A percentile compares a stretch with the other conserved stretches of the same genome.
Conservation (phyloP, 1,140 invertebrate species). For the Micrasema minimum region DNA sequence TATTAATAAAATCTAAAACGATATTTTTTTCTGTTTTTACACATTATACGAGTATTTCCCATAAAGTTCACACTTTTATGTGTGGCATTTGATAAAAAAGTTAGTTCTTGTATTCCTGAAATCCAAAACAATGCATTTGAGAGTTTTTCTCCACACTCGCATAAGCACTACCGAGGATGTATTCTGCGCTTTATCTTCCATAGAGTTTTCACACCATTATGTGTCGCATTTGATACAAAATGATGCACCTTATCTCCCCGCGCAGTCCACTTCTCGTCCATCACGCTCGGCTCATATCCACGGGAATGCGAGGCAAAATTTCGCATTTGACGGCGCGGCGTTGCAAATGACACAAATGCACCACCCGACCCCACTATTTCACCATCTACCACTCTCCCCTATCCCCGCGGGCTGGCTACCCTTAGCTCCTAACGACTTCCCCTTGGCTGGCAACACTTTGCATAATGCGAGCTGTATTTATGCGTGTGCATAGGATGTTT, state of each 20-base stretch:
- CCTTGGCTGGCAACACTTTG: slow-evolving; percentile 50
- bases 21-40: no score
- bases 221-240: no score
- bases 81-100: no score
- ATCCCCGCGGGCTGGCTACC: slow-evolving; percentile 25
- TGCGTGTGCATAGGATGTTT: slow-evolving; percentile 37
- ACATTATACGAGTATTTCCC: no score
- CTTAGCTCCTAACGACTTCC: slow-evolving; percentile 53
- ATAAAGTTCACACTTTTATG: no score
- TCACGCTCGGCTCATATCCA: slow-evolving; percentile 17
- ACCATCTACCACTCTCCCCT: neutral
- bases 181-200: no score
- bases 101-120: no score
- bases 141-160: no score
- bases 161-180: no score
- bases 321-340: slow-evolving; percentile 30
- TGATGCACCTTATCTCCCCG: slow-evolving; percentile 3
- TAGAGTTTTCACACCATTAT: no score
- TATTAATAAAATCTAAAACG: no score
- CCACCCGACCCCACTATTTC: neutral
- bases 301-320: slow-evolving; percentile 30
- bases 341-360: slow-evolving; percentile 40
- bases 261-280: neutral
- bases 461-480: slow-evolving; percentile 34
- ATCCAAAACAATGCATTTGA: no score